Conservation (phyloP, 2,797 vertebrate species). For the Pelobates cultripes region DNA sequence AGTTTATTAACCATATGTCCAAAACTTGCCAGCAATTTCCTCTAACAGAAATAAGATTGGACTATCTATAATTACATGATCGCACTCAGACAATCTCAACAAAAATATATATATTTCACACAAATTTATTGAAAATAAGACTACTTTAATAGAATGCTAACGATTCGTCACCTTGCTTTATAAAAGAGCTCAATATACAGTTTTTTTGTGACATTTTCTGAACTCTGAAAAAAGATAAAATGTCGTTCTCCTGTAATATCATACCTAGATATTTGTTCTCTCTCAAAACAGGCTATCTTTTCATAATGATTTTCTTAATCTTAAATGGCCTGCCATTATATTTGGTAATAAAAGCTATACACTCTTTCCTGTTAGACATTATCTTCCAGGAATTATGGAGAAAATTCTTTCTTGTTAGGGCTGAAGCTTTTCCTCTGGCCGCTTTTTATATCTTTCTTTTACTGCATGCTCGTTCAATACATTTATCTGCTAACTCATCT, state of each 20-base stretch:
- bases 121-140: no score
- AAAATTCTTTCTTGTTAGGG: background rate
- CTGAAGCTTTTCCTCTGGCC: background rate
- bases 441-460: background rate
- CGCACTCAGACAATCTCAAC: no score
- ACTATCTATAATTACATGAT: no score
- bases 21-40: no score
- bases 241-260: background rate
- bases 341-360: background rate
- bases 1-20: no score
- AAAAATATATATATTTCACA: no score
- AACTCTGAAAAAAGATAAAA: background rate
- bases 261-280: background rate
- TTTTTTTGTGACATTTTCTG: background rate
- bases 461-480: background rate
- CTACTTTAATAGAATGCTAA: no score
- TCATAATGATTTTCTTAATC: background rate
- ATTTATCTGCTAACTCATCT: conserved; percentile 4
- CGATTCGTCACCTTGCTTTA: no score
- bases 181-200: background rate
- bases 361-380: background rate
- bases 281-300: background rate
- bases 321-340: background rate
- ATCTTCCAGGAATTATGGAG: background rate
- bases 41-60: no score